Percentiles rank a stretch among this genome's conserved stretches.
These are phyloP conservation scores for Neodiprion pinetum DNA, from an alignment of 1,140 invertebrate genomes.

Conservation along the genomic window DNA sequence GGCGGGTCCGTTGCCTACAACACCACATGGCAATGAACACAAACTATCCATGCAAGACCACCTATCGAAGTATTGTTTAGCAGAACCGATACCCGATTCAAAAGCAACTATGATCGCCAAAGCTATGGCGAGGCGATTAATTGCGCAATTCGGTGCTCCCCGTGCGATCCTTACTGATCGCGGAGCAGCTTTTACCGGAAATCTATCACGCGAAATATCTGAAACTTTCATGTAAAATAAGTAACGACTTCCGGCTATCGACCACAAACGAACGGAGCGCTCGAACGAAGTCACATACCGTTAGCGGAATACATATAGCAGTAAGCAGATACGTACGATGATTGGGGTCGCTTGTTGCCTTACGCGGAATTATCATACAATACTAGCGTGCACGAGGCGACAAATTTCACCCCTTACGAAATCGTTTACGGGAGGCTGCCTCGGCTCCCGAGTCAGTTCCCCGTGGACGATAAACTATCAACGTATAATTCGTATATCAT, in stretches of 20 bases:
- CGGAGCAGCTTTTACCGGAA: too few relatives aligned
- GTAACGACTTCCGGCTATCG: not conserved
- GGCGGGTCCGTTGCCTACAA: constrained; percentile 37
- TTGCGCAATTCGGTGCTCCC: too few relatives aligned
- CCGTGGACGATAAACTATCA: too few relatives aligned
- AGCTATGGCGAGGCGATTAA: not conserved
- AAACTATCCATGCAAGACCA: constrained; percentile 45
- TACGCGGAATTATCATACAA: too few relatives aligned
- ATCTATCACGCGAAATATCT: not conserved
- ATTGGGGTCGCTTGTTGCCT: too few relatives aligned
- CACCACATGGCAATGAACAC: constrained; percentile 33
- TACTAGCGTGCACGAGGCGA: too few relatives aligned
- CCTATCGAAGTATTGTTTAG: constrained; percentile 40
- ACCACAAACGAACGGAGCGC: not conserved
- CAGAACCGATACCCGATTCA: constrained; percentile 11
- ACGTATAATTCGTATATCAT: too few relatives aligned
- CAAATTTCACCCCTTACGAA: too few relatives aligned
- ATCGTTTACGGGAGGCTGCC: too few relatives aligned
- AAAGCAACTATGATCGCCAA: not conserved
- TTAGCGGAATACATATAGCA: not conserved
- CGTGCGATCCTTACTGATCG: too few relatives aligned
- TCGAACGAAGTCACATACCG: not conserved
- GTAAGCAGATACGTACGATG: not conserved
- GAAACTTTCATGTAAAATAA: not conserved
- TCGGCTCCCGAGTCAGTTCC: too few relatives aligned